Base-by-base conservation (phyloP, 2,113 vertebrate species). In the Channa maculata region DNA sequence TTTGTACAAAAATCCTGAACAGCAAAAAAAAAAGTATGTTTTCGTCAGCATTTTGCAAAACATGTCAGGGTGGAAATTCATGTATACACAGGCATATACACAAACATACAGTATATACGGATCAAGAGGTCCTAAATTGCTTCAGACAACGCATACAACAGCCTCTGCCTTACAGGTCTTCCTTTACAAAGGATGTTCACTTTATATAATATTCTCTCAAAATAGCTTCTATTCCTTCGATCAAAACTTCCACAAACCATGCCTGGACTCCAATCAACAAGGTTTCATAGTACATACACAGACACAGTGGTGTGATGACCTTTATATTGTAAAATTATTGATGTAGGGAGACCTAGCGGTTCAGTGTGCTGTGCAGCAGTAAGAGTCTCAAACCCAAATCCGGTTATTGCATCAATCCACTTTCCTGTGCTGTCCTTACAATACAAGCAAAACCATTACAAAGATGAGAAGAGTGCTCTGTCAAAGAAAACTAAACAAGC, bases 301-400 rank as follows among this genome's bases (percentile, higher is more conserved):
- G 59, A 77, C 80, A 65, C 49, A 58, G 68, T 83, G 63, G 62
- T 57, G 82, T 8, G 66, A 71, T 82, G 85, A 85, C 86, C 88
- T 87, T 79, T 79, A 63, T 75, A 57, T 45, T 83, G 72, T 76
- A 68, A 86, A 83, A 79, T 71, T 68, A 90, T 75, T 76, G 80
- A 91, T 83, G 86, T 63, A 55, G 55, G 58, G 39, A 34, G 63
- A 61, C 72, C 71, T 43, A 39, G 58, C 46, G 65, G 60, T 66
- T 65, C 55, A n/a, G 43, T 73, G 71, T 7, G 45, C 61, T 72
- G 67, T 48, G 57, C 39, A 49, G 37, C 77, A 44, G 54, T 3
- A 33, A 34, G 65, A 63, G 70, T 57, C 71, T 76, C 51, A 68
- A 68, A 46, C 39, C 58, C n/a, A 6, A 79, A 75, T 72, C 53